Evolutionary conservation across 2,888 invertebrate genomes (phyloP), one percentile per base, ranked within the genome.

Genomic region (Steinernema scapterisci): DNA sequence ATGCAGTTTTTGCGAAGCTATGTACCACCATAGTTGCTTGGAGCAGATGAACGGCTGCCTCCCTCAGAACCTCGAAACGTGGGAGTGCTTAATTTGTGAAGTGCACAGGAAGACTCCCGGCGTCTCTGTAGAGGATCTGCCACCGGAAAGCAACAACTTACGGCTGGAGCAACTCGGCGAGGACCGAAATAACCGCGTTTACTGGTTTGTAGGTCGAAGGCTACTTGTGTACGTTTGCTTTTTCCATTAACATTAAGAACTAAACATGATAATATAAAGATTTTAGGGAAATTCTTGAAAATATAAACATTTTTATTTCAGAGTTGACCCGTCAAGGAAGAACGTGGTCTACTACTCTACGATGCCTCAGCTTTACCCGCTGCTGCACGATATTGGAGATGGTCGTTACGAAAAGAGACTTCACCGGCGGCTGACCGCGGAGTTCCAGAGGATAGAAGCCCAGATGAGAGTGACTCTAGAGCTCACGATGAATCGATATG

Each of bases 141-240:
- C 1, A 7, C 63, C 63, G 1, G 63, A 63, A 11, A 27, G 16
- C 16, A 27, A 21, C 31, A 63, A 63, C 16, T 94, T 94, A 87
- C 91, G 97, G 56, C 96, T 97, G 88, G 95, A 96, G 88, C 93
- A 93, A 84, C 90, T 99, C 54, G 99, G 99, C 0, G 93, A 92
- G 88, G 99, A 99, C 89, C 91, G 99, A 80, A 95, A 96, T 89
- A 96, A 96, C 16, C 91, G 97, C 84, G 95, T 95, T 88, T 99
- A 97, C 89, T 99, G 95, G 94, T 99, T 99, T 89, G 92, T 97
- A 73, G 92, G 92, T 73, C 91, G 99, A 73, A 91, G 99, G 84
- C 91, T 99, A 86, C 93, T 97, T 90, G 92, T 97, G 95, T 95
- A 91, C 92, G 94, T 88, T 73, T 71, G 70, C 54, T 70, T 0